Evolutionary conservation across 2,113 vertebrate species (phyloP).

Genomic region (Chloropsis cyanopogon): DNA sequence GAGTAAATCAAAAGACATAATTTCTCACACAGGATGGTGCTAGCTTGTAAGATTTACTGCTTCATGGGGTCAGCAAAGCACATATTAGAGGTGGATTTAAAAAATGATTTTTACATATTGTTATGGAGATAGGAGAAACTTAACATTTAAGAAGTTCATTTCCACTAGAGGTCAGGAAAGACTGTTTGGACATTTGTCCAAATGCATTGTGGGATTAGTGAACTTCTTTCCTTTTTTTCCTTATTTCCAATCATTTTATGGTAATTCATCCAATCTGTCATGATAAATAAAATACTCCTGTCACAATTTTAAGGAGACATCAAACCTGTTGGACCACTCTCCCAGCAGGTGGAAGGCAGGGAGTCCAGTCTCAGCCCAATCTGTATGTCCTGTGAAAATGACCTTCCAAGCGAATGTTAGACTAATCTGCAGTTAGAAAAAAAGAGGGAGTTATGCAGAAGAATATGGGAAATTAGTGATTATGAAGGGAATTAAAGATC

Average conservation of each 20-base stretch:
- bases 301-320: neutral
- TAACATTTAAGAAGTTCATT: neutral
- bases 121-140: neutral
- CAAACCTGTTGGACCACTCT: neutral
- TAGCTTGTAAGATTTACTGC: neutral
- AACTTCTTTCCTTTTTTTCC: neutral
- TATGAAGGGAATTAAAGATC: neutral
- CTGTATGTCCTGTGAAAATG: rapidly evolving
- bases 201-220: neutral
- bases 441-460: neutral
- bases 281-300: neutral
- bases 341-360: rapidly evolving
- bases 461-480: neutral
- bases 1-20: neutral
- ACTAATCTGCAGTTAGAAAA: neutral
- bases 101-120: neutral
- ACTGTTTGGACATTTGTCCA: neutral
- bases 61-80: neutral
- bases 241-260: neutral
- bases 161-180: slow-evolving; percentile 15
- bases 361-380: neutral
- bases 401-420: neutral
- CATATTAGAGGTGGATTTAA: neutral
- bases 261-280: neutral
- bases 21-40: neutral